phyloP scores from a whole-genome alignment of 2,888 invertebrate genomes.

The Mellilla xanthometata region DNA sequence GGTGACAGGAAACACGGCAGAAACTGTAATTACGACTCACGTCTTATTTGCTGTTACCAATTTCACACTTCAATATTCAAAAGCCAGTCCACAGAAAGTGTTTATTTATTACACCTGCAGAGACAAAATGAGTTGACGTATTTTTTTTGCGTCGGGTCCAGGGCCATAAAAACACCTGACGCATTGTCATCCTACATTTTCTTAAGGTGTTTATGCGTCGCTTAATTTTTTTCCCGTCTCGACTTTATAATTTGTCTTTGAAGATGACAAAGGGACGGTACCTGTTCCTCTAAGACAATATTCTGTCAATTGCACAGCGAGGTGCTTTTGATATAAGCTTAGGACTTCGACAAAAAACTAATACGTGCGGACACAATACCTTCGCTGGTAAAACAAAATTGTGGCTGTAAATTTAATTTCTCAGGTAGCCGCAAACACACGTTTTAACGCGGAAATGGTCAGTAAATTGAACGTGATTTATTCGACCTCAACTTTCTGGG shows the following conservation, averaged over 20 bases:
- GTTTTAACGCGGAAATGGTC: conserved; percentile 45
- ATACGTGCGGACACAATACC: conserved; percentile 68
- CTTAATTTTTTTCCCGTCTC: conserved; percentile 42
- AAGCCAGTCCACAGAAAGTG: conserved; percentile 44
- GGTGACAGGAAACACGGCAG: conserved; percentile 24
- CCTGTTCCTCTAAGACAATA: conserved; percentile 73
- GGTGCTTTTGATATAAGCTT: conserved; percentile 60
- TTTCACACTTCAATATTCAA: conserved; percentile 56
- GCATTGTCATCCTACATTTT: conserved; percentile 50
- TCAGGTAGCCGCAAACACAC: conserved; percentile 64
- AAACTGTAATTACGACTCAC: conserved; percentile 30
- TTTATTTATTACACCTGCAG: conserved; percentile 57
- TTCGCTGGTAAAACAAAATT: conserved; percentile 45
- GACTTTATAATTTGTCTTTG: conserved; percentile 25
- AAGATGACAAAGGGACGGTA: conserved; percentile 52
- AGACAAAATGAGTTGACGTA: conserved; percentile 52
- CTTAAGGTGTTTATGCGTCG: conserved; percentile 53
- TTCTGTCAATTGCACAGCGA: conserved; percentile 66
- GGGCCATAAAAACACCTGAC: conserved; percentile 67
- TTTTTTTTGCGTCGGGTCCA: conserved; percentile 51
- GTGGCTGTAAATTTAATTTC: conserved; percentile 57
- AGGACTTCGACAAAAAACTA: conserved; percentile 43
- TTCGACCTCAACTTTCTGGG: conserved; percentile 19
- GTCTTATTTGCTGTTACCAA: conserved; percentile 48
- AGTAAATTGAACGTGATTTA: conserved; percentile 31